Evolutionary conservation across 2,888 invertebrate species (phyloP).

Genomic region (Chymomyza caudatula): DNA sequence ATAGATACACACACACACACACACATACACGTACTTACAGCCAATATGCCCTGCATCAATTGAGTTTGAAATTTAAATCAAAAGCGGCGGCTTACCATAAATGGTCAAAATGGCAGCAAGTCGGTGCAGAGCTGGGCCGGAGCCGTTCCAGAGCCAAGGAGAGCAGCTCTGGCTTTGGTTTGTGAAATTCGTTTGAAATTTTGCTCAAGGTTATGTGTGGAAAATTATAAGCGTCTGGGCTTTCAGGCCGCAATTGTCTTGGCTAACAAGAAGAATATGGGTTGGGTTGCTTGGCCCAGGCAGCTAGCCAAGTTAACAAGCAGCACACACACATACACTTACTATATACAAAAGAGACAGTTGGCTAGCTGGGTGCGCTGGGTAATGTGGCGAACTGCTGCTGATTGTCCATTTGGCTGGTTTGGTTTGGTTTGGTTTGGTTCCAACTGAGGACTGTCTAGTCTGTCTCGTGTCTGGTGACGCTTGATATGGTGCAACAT

Average conservation of each 20-base stretch:
- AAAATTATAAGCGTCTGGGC: constrained; percentile 44
- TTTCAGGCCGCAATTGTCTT: constrained; percentile 14
- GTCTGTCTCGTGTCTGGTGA: constrained; percentile 4
- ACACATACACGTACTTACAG: background rate
- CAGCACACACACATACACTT: background rate
- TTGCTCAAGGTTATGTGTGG: constrained; percentile 60
- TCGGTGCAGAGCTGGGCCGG: background rate
- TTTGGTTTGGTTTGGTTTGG: background rate
- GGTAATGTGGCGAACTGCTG: background rate
- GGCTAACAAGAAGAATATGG: constrained; percentile 62
- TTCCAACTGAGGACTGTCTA: constrained; percentile 5
- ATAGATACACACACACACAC: background rate
- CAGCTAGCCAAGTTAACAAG: constrained; percentile 1
- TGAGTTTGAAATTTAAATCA: constrained; percentile 38
- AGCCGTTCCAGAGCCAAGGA: constrained; percentile 6
- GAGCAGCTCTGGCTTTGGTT: background rate
- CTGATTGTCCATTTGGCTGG: background rate
- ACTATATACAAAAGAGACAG: constrained; percentile 29
- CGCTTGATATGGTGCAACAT: constrained; percentile 57
- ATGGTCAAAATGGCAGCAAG: constrained; percentile 35
- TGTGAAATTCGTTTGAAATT: constrained; percentile 44
- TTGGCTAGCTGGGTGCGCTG: background rate
- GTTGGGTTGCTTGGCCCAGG: constrained; percentile 46
- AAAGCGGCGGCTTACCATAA: constrained; percentile 3
- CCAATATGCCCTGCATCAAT: background rate